A percentile compares a stretch with the other conserved stretches of the same genome.
Conservation (phyloP, 2,797 vertebrate genomes). For the Australoheros facetus region DNA sequence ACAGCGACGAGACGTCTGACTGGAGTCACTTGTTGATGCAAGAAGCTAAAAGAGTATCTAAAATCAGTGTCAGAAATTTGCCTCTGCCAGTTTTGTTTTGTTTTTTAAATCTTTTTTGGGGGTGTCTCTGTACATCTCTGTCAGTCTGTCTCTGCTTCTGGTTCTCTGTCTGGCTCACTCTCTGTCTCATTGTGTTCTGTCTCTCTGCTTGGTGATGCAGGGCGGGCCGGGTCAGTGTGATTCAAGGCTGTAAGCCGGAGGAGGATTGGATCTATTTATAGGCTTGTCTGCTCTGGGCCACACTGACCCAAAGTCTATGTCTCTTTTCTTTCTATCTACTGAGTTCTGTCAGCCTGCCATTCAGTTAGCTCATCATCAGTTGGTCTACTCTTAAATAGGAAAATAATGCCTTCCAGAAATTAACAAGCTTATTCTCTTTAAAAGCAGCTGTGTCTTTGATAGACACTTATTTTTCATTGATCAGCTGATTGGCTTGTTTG, state of each 20-base stretch:
- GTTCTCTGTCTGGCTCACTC: constrained; percentile 21
- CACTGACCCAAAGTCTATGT: constrained; percentile 65
- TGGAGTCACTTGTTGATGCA: constrained; percentile 30
- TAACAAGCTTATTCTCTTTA: constrained; percentile 16
- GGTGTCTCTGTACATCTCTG: constrained; percentile 20
- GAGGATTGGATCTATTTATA: constrained; percentile 78
- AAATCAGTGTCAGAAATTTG: constrained; percentile 11
- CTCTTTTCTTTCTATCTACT: constrained; percentile 34
- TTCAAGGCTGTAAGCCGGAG: constrained; percentile 68
- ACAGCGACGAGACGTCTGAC: not conserved
- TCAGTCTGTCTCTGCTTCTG: constrained; percentile 23
- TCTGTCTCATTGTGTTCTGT: constrained; percentile 45
- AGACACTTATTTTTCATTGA: not conserved
- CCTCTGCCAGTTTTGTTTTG: constrained; percentile 1
- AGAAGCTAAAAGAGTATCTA: not conserved
- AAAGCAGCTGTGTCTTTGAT: not conserved
- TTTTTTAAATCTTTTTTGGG: not conserved
- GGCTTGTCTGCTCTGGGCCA: constrained; percentile 58
- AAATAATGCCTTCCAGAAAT: constrained; percentile 12
- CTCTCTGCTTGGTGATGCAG: constrained; percentile 46
- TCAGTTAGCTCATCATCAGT: constrained; percentile 43
- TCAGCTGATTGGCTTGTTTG: not conserved
- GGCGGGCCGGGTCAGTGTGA: constrained; percentile 55
- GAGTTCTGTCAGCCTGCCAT: constrained; percentile 39
- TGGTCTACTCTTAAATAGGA: constrained; percentile 12